Percentiles rank a stretch among this genome's conserved stretches.
phyloP scores from a whole-genome alignment of 2,797 vertebrate genomes.

The Coregonus suidteri region DNA sequence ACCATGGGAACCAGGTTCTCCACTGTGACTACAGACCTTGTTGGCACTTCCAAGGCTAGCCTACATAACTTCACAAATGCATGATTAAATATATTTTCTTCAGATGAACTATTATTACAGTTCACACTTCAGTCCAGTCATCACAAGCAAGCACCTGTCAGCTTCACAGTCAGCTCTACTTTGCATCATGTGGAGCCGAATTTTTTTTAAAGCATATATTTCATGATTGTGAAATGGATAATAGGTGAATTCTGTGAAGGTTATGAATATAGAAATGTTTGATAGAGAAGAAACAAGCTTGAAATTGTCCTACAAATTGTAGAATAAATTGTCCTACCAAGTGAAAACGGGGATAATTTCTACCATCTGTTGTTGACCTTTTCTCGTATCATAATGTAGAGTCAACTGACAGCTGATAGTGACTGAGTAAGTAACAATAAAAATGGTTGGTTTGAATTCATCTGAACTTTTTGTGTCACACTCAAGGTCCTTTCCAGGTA shows the following conservation, averaged over 20 bases:
- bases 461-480: conserved; percentile 10
- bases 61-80: no score
- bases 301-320: no score
- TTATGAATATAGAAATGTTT: no score
- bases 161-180: background rate
- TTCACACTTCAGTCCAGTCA: background rate
- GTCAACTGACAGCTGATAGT: background rate
- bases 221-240: no score
- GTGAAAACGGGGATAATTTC: no score
- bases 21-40: conserved; percentile 47
- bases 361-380: no score
- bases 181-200: background rate
- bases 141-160: background rate
- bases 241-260: no score
- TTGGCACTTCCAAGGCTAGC: conserved; percentile 45
- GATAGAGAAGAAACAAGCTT: no score
- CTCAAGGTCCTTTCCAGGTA: conserved; percentile 18
- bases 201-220: no score
- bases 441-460: background rate
- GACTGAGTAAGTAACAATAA: background rate
- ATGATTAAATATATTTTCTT: no score
- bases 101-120: background rate
- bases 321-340: no score
- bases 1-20: conserved; percentile 70
- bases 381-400: no score